phyloP scores from a whole-genome alignment of 2,797 vertebrate species.

The Salmo trutta region DNA sequence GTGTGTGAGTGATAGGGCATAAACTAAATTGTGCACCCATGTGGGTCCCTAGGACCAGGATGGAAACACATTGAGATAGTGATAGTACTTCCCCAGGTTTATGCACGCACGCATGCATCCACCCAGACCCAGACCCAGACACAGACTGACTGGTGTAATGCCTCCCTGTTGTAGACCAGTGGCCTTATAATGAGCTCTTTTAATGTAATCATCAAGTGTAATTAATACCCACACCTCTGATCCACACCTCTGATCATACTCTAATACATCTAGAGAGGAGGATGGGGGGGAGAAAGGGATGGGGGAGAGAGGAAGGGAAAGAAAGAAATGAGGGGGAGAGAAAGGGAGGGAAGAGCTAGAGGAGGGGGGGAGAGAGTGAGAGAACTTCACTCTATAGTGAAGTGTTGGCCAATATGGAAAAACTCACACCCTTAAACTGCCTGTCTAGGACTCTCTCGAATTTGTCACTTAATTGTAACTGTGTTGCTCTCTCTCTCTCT shows the following conservation, averaged over 20 bases:
- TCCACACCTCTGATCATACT: slow-evolving; percentile 41
- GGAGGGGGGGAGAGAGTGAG: neutral
- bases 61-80: no score
- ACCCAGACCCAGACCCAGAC: neutral
- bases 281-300: neutral
- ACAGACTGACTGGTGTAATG: neutral
- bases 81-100: no score
- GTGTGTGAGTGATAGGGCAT: no score
- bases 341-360: neutral
- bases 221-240: slow-evolving; percentile 56
- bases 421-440: neutral
- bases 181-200: slow-evolving; percentile 55
- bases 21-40: no score
- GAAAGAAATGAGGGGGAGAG: neutral
- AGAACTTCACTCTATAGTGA: neutral
- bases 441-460: neutral
- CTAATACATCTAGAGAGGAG: slow-evolving; percentile 34
- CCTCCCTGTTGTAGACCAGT: slow-evolving; percentile 26
- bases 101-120: neutral
- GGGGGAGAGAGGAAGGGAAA: neutral
- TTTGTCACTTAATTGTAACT: neutral
- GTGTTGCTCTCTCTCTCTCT: slow-evolving; percentile 1
- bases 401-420: slow-evolving; percentile 15
- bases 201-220: slow-evolving; percentile 60
- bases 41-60: no score